Evolutionary conservation across 2,797 vertebrate genomes (phyloP).

Genomic region (Gouania willdenowi): DNA sequence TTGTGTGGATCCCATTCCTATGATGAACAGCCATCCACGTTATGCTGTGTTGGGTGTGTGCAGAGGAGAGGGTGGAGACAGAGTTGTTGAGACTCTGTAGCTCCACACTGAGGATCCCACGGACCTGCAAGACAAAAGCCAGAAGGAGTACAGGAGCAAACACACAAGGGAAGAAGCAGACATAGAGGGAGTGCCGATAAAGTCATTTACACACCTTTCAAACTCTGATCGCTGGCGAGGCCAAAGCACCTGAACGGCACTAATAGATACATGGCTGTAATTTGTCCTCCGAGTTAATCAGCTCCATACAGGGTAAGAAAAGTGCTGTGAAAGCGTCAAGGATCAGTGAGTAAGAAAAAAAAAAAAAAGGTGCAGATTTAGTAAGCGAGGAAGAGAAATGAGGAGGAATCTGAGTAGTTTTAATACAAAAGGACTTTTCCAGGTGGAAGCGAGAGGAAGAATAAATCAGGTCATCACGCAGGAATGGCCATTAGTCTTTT

Average conservation of each 20-base stretch:
- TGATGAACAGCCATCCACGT: too few species aligned
- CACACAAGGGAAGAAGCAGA: too few species aligned
- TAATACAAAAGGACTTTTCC: neutral
- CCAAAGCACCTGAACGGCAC: constrained; percentile 45
- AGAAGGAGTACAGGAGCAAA: too few species aligned
- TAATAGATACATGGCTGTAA: constrained; percentile 55
- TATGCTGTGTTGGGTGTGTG: too few species aligned
- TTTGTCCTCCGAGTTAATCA: constrained; percentile 63
- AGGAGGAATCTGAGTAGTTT: constrained; percentile 14
- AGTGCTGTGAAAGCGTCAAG: constrained; percentile 7
- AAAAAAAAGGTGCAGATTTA: constrained; percentile 18
- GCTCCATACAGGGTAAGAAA: constrained; percentile 7
- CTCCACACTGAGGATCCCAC: too few species aligned
- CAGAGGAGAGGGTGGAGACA: too few species aligned
- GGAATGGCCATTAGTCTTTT: constrained; percentile 35
- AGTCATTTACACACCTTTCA: constrained; percentile 33
- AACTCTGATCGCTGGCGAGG: constrained; percentile 49
- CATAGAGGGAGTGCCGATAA: constrained; percentile 3
- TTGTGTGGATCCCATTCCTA: too few species aligned
- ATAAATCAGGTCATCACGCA: constrained; percentile 46
- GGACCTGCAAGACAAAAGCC: too few species aligned
- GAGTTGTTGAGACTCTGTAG: too few species aligned
- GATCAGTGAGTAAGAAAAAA: neutral
- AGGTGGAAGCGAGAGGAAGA: constrained; percentile 6
- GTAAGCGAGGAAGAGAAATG: constrained; percentile 1